A percentile compares a stretch with the other conserved stretches of the same genome.
Evolutionary conservation across 2,888 invertebrate species (phyloP).

Genomic region (Drosophila aldrichi): DNA sequence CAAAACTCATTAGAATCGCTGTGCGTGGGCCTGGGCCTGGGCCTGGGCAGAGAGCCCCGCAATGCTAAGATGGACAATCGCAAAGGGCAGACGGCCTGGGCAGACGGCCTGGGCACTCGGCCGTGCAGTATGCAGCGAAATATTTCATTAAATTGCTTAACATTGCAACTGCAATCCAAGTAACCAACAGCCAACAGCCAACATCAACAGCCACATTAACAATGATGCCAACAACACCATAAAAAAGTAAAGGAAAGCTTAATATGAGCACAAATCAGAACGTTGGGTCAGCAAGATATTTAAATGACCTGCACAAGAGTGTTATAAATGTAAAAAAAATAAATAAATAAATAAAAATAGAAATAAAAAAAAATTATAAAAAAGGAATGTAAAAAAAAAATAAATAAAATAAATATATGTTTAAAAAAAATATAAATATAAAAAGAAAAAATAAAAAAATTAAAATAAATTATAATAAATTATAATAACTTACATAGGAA

Average conservation of each 20-base stretch:
- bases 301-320: slow-evolving; percentile 5
- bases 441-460: too few species aligned
- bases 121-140: slow-evolving; percentile 39
- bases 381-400: too few species aligned
- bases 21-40: slow-evolving; percentile 4
- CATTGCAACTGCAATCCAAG: slow-evolving; percentile 48
- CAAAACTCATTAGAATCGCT: slow-evolving; percentile 52
- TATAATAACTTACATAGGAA: too few species aligned
- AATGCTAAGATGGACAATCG: slow-evolving; percentile 13
- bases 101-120: slow-evolving; percentile 1
- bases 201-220: slow-evolving; percentile 55
- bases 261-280: slow-evolving; percentile 11
- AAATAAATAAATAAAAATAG: too few species aligned
- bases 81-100: too few species aligned
- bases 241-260: background rate
- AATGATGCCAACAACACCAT: slow-evolving; percentile 35
- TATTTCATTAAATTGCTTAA: slow-evolving; percentile 57
- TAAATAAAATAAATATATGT: too few species aligned
- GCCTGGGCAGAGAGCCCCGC: slow-evolving; percentile 7
- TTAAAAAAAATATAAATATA: too few species aligned
- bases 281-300: slow-evolving; percentile 2
- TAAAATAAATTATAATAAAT: too few species aligned
- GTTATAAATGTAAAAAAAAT: too few species aligned
- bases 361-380: too few species aligned
- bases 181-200: slow-evolving; percentile 23